Percentiles rank a stretch among this genome's conserved stretches.
Conservation (phyloP, 2,113 vertebrate genomes). For the Rhadina sibilatrix region DNA sequence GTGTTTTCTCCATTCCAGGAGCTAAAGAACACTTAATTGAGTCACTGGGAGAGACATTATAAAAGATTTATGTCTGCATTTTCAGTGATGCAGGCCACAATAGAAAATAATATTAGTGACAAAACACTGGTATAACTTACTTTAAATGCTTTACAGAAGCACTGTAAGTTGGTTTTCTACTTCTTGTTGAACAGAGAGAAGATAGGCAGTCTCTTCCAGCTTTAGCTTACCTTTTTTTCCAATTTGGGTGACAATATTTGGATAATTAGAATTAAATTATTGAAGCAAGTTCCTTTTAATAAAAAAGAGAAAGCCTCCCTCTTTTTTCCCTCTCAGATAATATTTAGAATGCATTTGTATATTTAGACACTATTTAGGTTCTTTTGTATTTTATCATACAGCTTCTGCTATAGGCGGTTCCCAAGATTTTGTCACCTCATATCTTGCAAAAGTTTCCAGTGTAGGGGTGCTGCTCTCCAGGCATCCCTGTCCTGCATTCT, state of each 20-base stretch:
- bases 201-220: background rate
- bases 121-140: background rate
- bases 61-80: background rate
- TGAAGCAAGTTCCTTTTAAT: background rate
- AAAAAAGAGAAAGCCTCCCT: rapidly evolving
- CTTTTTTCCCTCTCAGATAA: background rate
- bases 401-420: background rate
- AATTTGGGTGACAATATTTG: background rate
- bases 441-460: background rate
- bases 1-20: background rate
- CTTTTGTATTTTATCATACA: background rate
- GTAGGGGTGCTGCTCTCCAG: background rate
- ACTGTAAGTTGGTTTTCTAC: background rate
- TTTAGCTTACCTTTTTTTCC: background rate
- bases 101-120: background rate
- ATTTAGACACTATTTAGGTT: background rate
- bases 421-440: background rate
- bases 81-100: background rate
- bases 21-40: background rate
- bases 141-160: background rate
- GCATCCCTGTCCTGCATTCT: background rate
- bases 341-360: background rate
- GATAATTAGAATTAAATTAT: background rate
- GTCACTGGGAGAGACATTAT: background rate
- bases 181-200: background rate